Conservation (phyloP, 2,797 vertebrate genomes). For the Gallinago solitaria region DNA sequence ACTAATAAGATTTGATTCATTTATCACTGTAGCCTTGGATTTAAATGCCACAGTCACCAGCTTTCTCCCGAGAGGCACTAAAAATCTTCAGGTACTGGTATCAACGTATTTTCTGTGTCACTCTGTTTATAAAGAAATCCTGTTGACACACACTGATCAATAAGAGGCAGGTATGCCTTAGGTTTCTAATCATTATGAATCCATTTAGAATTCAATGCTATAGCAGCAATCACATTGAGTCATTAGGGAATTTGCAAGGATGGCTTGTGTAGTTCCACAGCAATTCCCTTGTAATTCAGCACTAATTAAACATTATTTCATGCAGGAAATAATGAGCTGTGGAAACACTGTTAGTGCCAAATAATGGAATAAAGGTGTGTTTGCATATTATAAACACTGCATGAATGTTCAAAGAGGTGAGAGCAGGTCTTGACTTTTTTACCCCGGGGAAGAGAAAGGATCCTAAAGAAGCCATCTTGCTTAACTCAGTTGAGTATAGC, state of each 20-base stretch:
- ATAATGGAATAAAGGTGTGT: slow-evolving; percentile 65
- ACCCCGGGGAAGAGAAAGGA: neutral
- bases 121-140: slow-evolving; percentile 20
- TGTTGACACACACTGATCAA: slow-evolving; percentile 48
- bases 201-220: slow-evolving; percentile 57
- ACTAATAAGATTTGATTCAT: slow-evolving; percentile 32
- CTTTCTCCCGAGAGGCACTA: neutral
- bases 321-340: slow-evolving; percentile 72
- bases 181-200: slow-evolving; percentile 63
- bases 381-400: slow-evolving; percentile 57
- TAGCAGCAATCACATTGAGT: slow-evolving; percentile 44
- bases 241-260: slow-evolving; percentile 56
- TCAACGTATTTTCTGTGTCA: neutral
- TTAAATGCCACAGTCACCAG: slow-evolving; percentile 14
- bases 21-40: slow-evolving; percentile 22
- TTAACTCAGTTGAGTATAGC: neutral
- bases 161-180: slow-evolving; percentile 42
- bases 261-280: slow-evolving; percentile 47
- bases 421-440: slow-evolving; percentile 45
- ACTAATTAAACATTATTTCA: slow-evolving; percentile 70
- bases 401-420: slow-evolving; percentile 44
- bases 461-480: neutral
- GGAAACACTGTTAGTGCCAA: slow-evolving; percentile 63
- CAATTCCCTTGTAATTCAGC: slow-evolving; percentile 64
- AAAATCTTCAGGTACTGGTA: neutral